Conservation (phyloP, 2,797 vertebrate genomes). For the Catamblyrhynchus diadema region DNA sequence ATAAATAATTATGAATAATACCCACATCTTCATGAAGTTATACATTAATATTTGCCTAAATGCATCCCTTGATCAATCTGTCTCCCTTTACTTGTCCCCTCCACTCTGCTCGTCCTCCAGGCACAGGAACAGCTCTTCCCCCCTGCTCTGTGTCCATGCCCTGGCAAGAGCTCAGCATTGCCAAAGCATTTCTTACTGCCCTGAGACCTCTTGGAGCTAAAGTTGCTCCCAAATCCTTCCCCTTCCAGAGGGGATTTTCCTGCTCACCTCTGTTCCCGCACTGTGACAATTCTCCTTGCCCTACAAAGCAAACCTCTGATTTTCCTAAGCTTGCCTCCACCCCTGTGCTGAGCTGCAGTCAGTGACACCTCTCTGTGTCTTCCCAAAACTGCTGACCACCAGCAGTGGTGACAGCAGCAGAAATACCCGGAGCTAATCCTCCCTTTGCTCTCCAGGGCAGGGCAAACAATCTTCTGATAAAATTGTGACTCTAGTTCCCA, state of each 20-base stretch:
- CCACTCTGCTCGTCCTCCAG: not conserved
- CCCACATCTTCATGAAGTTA: not conserved
- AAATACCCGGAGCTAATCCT: not conserved
- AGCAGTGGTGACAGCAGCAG: not conserved
- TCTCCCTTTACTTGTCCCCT: not conserved
- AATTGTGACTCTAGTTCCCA: not conserved
- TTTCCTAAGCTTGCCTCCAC: not conserved
- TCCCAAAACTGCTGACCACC: fast-evolving
- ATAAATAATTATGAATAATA: not conserved
- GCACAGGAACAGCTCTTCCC: not conserved
- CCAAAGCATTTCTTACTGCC: not conserved
- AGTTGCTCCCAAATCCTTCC: not conserved
- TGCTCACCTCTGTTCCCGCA: not conserved
- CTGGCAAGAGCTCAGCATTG: fast-evolving
- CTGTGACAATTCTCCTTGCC: not conserved
- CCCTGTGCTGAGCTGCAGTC: not conserved
- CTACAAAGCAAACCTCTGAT: not conserved
- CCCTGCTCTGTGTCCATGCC: not conserved
- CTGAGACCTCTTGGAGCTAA: not conserved
- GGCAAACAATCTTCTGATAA: not conserved
- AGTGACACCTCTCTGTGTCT: not conserved
- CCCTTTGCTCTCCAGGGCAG: not conserved
- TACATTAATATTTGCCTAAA: not conserved
- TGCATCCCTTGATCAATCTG: not conserved
- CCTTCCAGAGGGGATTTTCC: not conserved